Percentiles rank a stretch among this genome's conserved stretches.
Evolutionary conservation across 2,888 invertebrate species (phyloP).

Genomic region (Thymelicus sylvestris): DNA sequence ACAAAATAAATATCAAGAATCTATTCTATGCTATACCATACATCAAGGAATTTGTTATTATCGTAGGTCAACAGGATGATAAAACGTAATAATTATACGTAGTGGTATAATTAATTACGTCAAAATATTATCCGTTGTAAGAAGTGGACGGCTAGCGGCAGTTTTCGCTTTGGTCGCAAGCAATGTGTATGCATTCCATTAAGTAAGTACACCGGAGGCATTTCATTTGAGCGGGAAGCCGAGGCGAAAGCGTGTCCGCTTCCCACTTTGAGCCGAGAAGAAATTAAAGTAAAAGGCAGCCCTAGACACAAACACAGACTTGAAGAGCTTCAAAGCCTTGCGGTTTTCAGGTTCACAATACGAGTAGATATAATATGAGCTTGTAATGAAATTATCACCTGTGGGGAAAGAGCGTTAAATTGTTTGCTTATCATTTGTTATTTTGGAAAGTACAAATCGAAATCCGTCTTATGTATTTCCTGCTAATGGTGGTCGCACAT

Average conservation of each 20-base stretch:
- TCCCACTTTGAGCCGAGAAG: neutral
- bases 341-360: neutral
- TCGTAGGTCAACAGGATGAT: too few species aligned
- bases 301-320: neutral
- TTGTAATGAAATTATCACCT: neutral
- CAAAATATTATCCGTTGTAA: too few species aligned
- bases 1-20: too few species aligned
- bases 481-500: neutral
- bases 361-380: neutral
- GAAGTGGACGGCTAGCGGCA: too few species aligned
- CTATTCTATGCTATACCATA: too few species aligned
- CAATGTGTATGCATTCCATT: neutral
- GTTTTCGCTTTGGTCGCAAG: neutral
- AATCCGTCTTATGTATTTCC: neutral
- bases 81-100: too few species aligned
- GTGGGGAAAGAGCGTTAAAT: too few species aligned
- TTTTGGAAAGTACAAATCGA: neutral
- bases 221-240: constrained; percentile 3
- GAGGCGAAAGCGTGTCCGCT: constrained; percentile 1
- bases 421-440: too few species aligned
- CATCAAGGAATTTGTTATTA: too few species aligned
- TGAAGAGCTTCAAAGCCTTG: neutral
- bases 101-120: too few species aligned
- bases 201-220: neutral
- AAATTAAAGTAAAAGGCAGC: constrained; percentile 2